Evolutionary conservation across 1,140 invertebrate genomes (phyloP).

Genomic region (Brachionus rubens): DNA sequence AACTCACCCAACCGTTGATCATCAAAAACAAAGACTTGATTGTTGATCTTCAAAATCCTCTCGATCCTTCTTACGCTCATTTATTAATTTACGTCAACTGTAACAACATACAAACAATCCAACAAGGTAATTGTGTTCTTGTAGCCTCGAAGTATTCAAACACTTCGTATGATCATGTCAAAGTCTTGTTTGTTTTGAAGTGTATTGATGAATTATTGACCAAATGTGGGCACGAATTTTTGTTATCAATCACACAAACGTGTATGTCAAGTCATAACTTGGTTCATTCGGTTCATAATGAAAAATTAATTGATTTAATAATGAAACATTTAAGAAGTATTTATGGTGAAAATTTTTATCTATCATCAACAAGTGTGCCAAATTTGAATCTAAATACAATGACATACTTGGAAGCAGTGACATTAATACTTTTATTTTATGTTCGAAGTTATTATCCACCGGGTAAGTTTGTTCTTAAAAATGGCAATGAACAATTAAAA

Average conservation of each 20-base stretch:
- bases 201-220: neutral
- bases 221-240: neutral
- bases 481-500: neutral
- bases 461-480: constrained; percentile 14
- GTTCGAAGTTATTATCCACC: constrained; percentile 36
- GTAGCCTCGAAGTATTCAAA: neutral
- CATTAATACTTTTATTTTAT: constrained; percentile 1
- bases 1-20: neutral
- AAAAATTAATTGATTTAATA: constrained; percentile 6
- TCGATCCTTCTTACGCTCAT: neutral
- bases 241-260: neutral
- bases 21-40: neutral
- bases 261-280: neutral
- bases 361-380: neutral
- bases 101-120: constrained; percentile 21
- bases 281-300: neutral
- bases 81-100: constrained; percentile 23
- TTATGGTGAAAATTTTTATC: constrained; percentile 40
- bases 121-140: neutral
- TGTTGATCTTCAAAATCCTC: neutral
- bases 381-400: neutral
- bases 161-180: constrained; percentile 16
- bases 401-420: constrained; percentile 27
- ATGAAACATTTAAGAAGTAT: constrained; percentile 15
- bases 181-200: neutral